phyloP scores from a whole-genome alignment of 2,888 invertebrate genomes.

The Amphipyra berbera region DNA sequence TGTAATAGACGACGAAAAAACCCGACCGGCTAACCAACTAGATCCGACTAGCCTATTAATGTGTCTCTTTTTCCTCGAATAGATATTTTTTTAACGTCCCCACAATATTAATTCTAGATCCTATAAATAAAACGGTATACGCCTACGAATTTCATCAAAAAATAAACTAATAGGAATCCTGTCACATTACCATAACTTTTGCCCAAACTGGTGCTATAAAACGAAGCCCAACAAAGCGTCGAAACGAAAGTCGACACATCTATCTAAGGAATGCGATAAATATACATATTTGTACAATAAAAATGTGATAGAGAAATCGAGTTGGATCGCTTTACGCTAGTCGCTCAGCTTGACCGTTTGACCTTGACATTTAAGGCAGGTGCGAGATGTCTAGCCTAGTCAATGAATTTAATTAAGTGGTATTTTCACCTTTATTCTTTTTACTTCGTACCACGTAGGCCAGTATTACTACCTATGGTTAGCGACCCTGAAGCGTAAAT shows the following conservation, averaged over 20 bases:
- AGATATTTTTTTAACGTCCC: constrained; percentile 24
- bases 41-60: constrained; percentile 6
- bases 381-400: constrained; percentile 51
- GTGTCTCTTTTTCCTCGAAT: constrained; percentile 5
- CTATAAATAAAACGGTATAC: constrained; percentile 44
- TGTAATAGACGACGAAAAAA: constrained; percentile 27
- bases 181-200: constrained; percentile 60
- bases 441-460: constrained; percentile 3
- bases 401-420: constrained; percentile 57
- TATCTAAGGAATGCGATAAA: constrained; percentile 74
- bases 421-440: constrained; percentile 45
- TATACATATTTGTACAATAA: constrained; percentile 75
- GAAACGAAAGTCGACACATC: constrained; percentile 60
- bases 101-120: constrained; percentile 36
- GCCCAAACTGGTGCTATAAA: constrained; percentile 59
- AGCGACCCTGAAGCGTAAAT: constrained; percentile 27
- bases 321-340: constrained; percentile 64
- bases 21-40: constrained; percentile 7
- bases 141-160: constrained; percentile 47
- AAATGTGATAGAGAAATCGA: constrained; percentile 82
- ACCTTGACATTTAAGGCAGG: constrained; percentile 80
- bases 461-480: constrained; percentile 9
- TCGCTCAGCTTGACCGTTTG: constrained; percentile 71
- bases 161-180: constrained; percentile 49
- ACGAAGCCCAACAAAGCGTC: constrained; percentile 47